Percentiles rank a stretch among this genome's conserved stretches.
Evolutionary conservation across 2,113 vertebrate genomes (phyloP).

Genomic region (Holacanthus passer): DNA sequence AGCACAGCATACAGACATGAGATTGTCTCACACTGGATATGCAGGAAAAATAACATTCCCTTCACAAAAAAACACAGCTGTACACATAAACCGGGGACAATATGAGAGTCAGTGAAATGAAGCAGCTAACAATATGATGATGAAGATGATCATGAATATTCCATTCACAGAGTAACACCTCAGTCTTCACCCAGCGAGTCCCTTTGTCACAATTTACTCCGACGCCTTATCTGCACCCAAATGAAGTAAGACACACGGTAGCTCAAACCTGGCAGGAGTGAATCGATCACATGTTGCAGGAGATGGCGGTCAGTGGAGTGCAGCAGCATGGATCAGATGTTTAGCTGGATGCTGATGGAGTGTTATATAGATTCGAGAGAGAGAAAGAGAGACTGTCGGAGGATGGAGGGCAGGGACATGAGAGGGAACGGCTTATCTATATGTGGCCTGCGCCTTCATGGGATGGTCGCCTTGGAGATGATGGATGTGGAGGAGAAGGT

Average conservation of each 20-base stretch:
- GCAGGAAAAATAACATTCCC: background rate
- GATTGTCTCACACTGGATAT: background rate
- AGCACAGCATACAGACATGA: background rate
- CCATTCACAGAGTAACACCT: slow-evolving; percentile 4
- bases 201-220: slow-evolving; percentile 45
- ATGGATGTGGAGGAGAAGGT: slow-evolving; percentile 63
- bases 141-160: slow-evolving; percentile 18
- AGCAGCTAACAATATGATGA: background rate
- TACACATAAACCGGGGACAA: background rate
- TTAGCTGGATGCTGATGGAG: slow-evolving; percentile 54
- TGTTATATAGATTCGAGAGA: slow-evolving; percentile 35
- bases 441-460: slow-evolving; percentile 44
- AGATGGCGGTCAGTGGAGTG: slow-evolving; percentile 30
- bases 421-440: slow-evolving; percentile 62
- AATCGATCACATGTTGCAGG: slow-evolving; percentile 35
- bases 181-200: background rate
- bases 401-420: slow-evolving; percentile 14
- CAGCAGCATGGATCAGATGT: slow-evolving; percentile 53
- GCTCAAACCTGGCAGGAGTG: slow-evolving; percentile 8
- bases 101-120: background rate
- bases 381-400: slow-evolving; percentile 9
- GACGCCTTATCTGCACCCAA: slow-evolving; percentile 28
- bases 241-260: slow-evolving; percentile 43
- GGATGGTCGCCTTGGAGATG: slow-evolving; percentile 67
- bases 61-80: background rate